Evolutionary conservation across 2,113 vertebrate species (phyloP).

Genomic region (Anguilla japonica): DNA sequence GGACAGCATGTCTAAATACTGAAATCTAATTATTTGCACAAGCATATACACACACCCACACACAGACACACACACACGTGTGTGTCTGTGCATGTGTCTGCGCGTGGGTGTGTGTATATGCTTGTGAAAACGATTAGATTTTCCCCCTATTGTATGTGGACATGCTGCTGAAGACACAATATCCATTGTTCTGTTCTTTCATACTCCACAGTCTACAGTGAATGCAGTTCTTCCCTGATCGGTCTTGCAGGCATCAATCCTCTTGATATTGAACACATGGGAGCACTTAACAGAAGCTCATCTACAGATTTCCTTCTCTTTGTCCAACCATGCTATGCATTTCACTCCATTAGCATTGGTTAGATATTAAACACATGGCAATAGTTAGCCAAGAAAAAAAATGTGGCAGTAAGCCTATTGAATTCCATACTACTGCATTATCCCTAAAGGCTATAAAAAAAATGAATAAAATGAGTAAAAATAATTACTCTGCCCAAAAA

Average conservation of each 20-base stretch:
- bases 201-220: constrained; percentile 25
- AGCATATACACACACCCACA: too few relatives aligned
- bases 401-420: constrained; percentile 5
- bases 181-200: background rate
- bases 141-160: background rate
- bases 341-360: constrained; percentile 42
- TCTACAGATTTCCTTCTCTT: constrained; percentile 64
- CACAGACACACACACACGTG: too few relatives aligned
- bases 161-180: background rate
- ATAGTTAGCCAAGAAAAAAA: constrained; percentile 49
- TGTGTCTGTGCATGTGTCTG: too few relatives aligned
- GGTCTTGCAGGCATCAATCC: constrained; percentile 26
- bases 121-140: background rate
- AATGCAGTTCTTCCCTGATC: constrained; percentile 32
- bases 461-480: background rate
- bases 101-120: background rate
- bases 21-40: too few relatives aligned
- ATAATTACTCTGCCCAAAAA: background rate
- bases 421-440: background rate
- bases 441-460: background rate
- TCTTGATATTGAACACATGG: constrained; percentile 60
- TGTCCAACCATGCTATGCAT: constrained; percentile 38
- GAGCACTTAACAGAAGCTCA: constrained; percentile 72
- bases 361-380: constrained; percentile 63
- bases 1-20: too few relatives aligned